Conservation (phyloP, 2,888 invertebrate species). For the Harpalus rufipes region DNA sequence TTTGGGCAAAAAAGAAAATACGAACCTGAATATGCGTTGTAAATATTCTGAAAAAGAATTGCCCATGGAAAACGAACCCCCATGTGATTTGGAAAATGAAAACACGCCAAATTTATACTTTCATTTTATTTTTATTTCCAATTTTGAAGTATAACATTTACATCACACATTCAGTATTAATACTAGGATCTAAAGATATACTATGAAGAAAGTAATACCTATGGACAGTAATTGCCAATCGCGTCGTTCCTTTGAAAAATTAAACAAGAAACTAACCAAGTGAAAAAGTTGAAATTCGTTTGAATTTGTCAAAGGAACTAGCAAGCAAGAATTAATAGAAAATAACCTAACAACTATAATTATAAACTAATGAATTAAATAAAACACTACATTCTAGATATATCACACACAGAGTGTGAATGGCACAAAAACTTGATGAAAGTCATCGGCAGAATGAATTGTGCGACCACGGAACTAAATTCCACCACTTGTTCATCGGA, state of each 20-base stretch:
- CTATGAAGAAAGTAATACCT: slow-evolving; percentile 52
- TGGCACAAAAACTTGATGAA: slow-evolving; percentile 62
- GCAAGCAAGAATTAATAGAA: slow-evolving; percentile 54
- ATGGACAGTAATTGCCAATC: slow-evolving; percentile 59
- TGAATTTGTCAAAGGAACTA: slow-evolving; percentile 52
- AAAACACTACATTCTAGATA: slow-evolving; percentile 61
- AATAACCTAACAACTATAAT: slow-evolving; percentile 58
- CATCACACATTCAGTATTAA: slow-evolving; percentile 76
- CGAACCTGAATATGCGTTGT: slow-evolving; percentile 68
- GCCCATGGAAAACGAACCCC: slow-evolving; percentile 58
- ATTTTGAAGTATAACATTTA: slow-evolving; percentile 78
- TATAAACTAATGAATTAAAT: slow-evolving; percentile 65
- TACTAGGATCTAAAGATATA: slow-evolving; percentile 61
- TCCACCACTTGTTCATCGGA: slow-evolving; percentile 74
- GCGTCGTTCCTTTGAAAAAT: slow-evolving; percentile 56
- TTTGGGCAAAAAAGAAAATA: slow-evolving; percentile 60
- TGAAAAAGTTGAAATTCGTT: slow-evolving; percentile 4
- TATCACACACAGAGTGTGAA: slow-evolving; percentile 64
- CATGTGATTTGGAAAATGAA: slow-evolving; percentile 69
- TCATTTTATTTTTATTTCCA: slow-evolving; percentile 77
- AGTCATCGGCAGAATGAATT: slow-evolving; percentile 55
- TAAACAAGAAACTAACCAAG: slow-evolving; percentile 15
- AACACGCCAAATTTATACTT: slow-evolving; percentile 73
- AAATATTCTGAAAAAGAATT: slow-evolving; percentile 66
- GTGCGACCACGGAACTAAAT: slow-evolving; percentile 71